These are phyloP conservation scores for Gobio gobio DNA, from an alignment of 2,113 vertebrate genomes.

Conservation along the genomic window DNA sequence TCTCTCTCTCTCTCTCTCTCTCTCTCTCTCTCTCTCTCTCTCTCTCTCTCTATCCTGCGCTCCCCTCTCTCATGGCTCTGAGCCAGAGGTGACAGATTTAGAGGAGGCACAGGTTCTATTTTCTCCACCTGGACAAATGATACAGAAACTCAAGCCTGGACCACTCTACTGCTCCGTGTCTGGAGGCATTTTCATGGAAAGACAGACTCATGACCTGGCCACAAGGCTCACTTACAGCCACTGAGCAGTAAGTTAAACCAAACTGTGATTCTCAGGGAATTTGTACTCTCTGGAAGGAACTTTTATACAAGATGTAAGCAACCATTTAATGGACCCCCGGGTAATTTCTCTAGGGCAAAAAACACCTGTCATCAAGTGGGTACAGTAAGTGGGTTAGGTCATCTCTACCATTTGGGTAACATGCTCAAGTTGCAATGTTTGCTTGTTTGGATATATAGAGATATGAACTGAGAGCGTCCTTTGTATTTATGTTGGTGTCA, in stretches of 20 bases:
- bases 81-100: constrained; percentile 45
- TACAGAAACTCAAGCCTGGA: constrained; percentile 35
- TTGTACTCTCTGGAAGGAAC: neutral
- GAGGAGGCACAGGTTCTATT: constrained; percentile 42
- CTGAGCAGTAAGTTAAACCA: neutral
- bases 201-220: neutral
- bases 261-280: neutral
- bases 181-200: neutral
- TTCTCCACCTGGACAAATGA: constrained; percentile 48
- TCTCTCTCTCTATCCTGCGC: constrained; percentile 17
- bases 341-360: neutral
- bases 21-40: too few species aligned
- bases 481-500: neutral
- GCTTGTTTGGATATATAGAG: neutral
- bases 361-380: neutral
- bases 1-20: too few species aligned
- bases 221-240: neutral
- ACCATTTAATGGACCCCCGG: neutral
- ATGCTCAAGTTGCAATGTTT: constrained; percentile 7
- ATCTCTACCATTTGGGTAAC: constrained; percentile 4
- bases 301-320: neutral
- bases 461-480: neutral
- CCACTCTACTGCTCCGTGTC: neutral
- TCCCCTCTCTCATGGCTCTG: constrained; percentile 36
- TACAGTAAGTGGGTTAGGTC: constrained; percentile 9